phyloP scores from a whole-genome alignment of 2,797 vertebrate species.

The Natrix natrix region DNA sequence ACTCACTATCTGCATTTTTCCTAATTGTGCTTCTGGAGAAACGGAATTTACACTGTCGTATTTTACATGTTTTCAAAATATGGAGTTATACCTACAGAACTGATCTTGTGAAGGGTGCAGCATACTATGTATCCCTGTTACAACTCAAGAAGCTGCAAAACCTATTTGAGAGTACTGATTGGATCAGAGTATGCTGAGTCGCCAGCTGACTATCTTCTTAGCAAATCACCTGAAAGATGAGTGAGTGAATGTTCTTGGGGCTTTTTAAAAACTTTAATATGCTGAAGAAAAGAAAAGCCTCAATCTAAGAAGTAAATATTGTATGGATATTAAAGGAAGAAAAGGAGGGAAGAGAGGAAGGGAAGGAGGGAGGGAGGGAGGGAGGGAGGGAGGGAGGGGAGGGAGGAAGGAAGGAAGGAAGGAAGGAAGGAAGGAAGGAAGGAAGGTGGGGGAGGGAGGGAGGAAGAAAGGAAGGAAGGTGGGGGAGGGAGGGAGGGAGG shows the following conservation, averaged over 20 bases:
- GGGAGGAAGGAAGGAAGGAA: constrained; percentile 52
- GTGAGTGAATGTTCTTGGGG: neutral
- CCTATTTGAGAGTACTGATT: neutral
- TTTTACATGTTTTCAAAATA: neutral
- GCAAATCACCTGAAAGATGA: neutral
- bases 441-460: constrained; percentile 50
- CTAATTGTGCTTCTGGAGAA: neutral
- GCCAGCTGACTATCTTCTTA: neutral
- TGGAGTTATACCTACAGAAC: neutral
- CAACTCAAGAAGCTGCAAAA: neutral
- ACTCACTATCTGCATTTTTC: neutral
- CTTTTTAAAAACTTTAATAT: neutral
- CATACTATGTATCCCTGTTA: neutral
- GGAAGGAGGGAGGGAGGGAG: constrained; percentile 53
- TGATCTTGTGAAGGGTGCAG: neutral
- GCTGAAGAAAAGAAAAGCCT: neutral
- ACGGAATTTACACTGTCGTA: neutral
- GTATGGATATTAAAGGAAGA: neutral
- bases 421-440: constrained; percentile 53
- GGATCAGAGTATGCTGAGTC: neutral
- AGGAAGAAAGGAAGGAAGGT: constrained; percentile 53
- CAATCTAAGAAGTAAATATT: neutral
- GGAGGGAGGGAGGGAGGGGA: constrained; percentile 53
- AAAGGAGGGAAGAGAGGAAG: constrained; percentile 48
- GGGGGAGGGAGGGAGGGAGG: constrained; percentile 54